Evolutionary conservation across 2,888 invertebrate species (phyloP).

Genomic region (Amitus sp.): DNA sequence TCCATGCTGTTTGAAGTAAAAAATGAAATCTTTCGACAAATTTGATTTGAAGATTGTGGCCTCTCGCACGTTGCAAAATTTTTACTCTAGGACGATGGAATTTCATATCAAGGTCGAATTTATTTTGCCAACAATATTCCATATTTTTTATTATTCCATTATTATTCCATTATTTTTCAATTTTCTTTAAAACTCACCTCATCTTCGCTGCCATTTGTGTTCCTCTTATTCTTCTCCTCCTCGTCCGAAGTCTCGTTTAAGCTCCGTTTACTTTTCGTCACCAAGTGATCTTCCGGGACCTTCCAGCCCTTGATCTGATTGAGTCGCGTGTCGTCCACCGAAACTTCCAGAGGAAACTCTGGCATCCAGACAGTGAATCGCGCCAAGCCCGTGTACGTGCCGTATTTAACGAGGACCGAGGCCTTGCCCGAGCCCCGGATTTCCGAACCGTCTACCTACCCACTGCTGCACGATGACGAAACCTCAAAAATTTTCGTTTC

Average conservation of each 20-base stretch:
- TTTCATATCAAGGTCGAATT: too few species aligned
- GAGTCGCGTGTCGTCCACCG: constrained; percentile 87
- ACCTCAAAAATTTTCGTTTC: constrained; percentile 83
- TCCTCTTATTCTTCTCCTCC: constrained; percentile 27
- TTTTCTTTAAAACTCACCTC: constrained; percentile 56
- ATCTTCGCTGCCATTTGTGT: constrained; percentile 33
- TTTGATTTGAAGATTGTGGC: too few species aligned
- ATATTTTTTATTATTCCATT: too few species aligned
- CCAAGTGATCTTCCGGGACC: constrained; percentile 79
- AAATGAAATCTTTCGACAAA: too few species aligned
- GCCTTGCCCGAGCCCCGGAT: constrained; percentile 94
- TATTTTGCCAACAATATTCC: too few species aligned
- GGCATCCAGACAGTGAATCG: constrained; percentile 97
- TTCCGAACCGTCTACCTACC: constrained; percentile 96
- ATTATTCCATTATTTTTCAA: constrained; percentile 52
- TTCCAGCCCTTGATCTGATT: constrained; percentile 96
- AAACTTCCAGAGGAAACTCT: constrained; percentile 90
- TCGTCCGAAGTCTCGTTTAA: constrained; percentile 40
- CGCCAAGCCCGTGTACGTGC: constrained; percentile 88
- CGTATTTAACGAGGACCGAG: constrained; percentile 91
- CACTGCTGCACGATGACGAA: constrained; percentile 94
- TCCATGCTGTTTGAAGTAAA: too few species aligned
- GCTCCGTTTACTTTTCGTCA: constrained; percentile 61
- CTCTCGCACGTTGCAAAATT: too few species aligned
- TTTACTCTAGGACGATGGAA: too few species aligned